These are phyloP conservation scores for Australoheros facetus DNA, from an alignment of 2,797 vertebrate species.

Conservation along the genomic window DNA sequence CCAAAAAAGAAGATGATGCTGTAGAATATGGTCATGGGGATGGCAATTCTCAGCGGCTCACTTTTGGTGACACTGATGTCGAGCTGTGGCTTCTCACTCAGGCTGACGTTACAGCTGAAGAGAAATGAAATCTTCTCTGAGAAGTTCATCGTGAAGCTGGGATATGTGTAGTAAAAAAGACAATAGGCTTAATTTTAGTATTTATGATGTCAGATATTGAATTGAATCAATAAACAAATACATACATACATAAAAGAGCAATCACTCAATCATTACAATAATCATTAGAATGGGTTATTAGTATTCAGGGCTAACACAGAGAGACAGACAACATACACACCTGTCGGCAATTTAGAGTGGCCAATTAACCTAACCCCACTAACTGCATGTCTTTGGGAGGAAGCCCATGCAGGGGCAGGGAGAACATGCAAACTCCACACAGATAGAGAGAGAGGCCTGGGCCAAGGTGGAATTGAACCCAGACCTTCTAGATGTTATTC, in stretches of 20 bases:
- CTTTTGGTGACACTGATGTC: conserved; percentile 76
- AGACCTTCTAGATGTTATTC: no score
- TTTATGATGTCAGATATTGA: background rate
- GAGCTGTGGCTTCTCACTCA: conserved; percentile 68
- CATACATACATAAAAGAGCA: background rate
- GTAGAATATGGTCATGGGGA: conserved; percentile 84
- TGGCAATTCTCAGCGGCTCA: conserved; percentile 75
- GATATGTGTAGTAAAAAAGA: background rate
- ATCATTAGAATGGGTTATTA: background rate
- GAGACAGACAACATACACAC: no score
- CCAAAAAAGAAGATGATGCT: conserved; percentile 79
- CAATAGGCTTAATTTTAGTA: background rate
- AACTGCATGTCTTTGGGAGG: no score
- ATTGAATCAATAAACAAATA: background rate
- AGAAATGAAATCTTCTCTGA: conserved; percentile 49
- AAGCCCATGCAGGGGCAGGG: no score
- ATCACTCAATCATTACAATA: background rate
- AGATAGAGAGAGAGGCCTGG: no score
- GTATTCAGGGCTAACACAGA: background rate
- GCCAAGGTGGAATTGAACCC: no score
- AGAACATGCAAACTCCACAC: no score
- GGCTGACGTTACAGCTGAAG: conserved; percentile 76
- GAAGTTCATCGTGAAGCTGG: conserved; percentile 59
- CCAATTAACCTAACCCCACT: no score
- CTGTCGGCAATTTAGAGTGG: no score